Base-by-base conservation (phyloP, 2,888 invertebrate genomes). In the Leistus spinibarbis region DNA sequence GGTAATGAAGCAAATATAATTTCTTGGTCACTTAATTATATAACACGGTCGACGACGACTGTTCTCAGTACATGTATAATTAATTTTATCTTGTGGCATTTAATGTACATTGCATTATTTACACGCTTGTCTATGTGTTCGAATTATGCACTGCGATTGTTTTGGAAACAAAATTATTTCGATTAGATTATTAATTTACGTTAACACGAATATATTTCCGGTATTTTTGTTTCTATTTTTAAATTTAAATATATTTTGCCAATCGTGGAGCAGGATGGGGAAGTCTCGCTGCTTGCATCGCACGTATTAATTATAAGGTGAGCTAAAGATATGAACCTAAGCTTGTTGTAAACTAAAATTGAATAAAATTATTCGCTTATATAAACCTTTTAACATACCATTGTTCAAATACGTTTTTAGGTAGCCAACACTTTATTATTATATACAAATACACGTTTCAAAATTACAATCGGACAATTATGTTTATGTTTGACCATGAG, bases 1-100 rank as follows among this genome's bases (percentile, higher is more conserved):
- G 64, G n/a, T 64, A 64, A 64, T 64, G 64, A 62, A 64, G 64
- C 27, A 64, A 64, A 17, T 64, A 64, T 64, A 64, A 64, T 64
- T 64, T 24, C 64, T 64, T 27, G 64, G 64, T 64, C 64, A 64
- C 64, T 64, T 64, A 64, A 64, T 64, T 64, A 64, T 17, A 64
- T 23, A 60, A 60, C 19, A 60, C 60, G 60, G 22, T 16, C 16
- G 64, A 64, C 23, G 64, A 16, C 13, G 9, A 24, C 24, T 23
- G 23, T n/a, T 16, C 9, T 13, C 22, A n/a, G 24, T 23, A 13
- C 16, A 16, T 63, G 5, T 22, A 22, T 64, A 64, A 64, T 64
- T 27, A 13, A 23, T 22, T 64, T 23, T 64, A 16, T 10, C 64
- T 16, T 64, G 10, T 23, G 23, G 17, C 64, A 20, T 64, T 64